Conservation (phyloP, 30 jellyfish, hydroid and myxozoan genomes). For the Hydractinia symbiolongicarpus region DNA sequence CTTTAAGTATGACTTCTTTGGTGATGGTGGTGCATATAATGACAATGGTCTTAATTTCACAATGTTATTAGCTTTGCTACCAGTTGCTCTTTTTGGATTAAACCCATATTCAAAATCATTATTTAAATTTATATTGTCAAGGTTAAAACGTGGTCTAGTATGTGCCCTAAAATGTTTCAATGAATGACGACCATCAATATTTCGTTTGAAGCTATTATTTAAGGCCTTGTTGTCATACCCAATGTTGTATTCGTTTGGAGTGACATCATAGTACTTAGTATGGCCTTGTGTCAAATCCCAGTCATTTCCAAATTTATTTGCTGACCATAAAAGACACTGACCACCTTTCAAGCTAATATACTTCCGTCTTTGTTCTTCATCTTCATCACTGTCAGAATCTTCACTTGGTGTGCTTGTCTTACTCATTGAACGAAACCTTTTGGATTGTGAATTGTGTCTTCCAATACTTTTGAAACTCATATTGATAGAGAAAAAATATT, state of each 20-base stretch:
- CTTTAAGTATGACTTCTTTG: neutral
- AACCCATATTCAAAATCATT: conserved; percentile 84
- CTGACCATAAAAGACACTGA: conserved; percentile 28
- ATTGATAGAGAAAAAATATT: neutral
- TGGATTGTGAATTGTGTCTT: neutral
- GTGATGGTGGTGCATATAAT: conserved; percentile 50
- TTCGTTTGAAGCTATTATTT: neutral
- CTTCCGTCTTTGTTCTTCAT: conserved; percentile 52
- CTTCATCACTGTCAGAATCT: conserved; percentile 63
- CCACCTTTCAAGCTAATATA: conserved; percentile 72
- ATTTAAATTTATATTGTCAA: conserved; percentile 61
- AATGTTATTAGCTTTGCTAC: conserved; percentile 28
- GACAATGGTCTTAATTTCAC: conserved; percentile 44
- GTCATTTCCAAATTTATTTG: conserved; percentile 25
- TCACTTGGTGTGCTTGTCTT: conserved; percentile 40
- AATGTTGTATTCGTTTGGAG: neutral
- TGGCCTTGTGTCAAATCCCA: conserved; percentile 32
- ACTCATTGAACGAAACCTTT: neutral
- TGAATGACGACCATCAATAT: conserved; percentile 20
- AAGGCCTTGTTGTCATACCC: neutral
- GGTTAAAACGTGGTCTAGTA: conserved; percentile 22
- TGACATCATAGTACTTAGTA: neutral
- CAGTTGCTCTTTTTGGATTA: conserved; percentile 52
- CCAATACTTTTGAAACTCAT: neutral
- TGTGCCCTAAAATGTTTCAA: conserved; percentile 1